Percentiles rank a stretch among this genome's conserved stretches.
Conservation (phyloP, 2,113 vertebrate genomes). For the Synchiropus splendidus region DNA sequence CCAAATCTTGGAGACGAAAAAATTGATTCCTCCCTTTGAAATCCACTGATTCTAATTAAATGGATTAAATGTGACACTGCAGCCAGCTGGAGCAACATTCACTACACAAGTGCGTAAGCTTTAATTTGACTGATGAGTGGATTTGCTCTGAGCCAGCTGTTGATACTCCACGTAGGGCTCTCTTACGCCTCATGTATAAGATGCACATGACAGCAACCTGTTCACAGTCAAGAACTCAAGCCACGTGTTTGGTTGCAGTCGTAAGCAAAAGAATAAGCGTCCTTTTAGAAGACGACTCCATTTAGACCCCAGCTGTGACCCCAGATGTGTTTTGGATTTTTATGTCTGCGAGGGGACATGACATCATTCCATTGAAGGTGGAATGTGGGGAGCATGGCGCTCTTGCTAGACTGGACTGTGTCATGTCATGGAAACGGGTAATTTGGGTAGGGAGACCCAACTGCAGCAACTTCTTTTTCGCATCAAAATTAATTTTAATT, state of each 20-base stretch:
- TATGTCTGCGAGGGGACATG: slow-evolving; percentile 52
- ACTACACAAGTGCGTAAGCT: slow-evolving; percentile 37
- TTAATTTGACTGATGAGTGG: slow-evolving; percentile 57
- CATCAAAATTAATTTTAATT: too few species aligned
- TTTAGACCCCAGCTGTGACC: slow-evolving; percentile 41
- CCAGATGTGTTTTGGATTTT: slow-evolving; percentile 63
- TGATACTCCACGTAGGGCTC: slow-evolving; percentile 22
- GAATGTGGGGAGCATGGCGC: slow-evolving; percentile 52
- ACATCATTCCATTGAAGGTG: slow-evolving; percentile 44
- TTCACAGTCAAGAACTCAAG: slow-evolving; percentile 7
- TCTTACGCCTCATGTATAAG: slow-evolving; percentile 25
- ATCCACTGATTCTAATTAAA: slow-evolving; percentile 1
- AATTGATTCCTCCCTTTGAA: not conserved
- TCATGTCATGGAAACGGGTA: slow-evolving; percentile 53
- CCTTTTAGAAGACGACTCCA: slow-evolving; percentile 14
- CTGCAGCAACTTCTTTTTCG: not conserved
- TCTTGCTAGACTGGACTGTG: slow-evolving; percentile 43
- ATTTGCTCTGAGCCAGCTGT: slow-evolving; percentile 47
- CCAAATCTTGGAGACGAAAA: slow-evolving; percentile 14
- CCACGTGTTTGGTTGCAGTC: slow-evolving; percentile 21
- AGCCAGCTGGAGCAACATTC: slow-evolving; percentile 30
- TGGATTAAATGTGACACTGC: slow-evolving; percentile 18
- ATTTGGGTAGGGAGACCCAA: slow-evolving; percentile 18
- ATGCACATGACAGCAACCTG: slow-evolving; percentile 29
- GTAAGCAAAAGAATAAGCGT: slow-evolving; percentile 10